Conservation (phyloP, 2,113 vertebrate genomes). For the Craseonycteris thonglongyai region DNA sequence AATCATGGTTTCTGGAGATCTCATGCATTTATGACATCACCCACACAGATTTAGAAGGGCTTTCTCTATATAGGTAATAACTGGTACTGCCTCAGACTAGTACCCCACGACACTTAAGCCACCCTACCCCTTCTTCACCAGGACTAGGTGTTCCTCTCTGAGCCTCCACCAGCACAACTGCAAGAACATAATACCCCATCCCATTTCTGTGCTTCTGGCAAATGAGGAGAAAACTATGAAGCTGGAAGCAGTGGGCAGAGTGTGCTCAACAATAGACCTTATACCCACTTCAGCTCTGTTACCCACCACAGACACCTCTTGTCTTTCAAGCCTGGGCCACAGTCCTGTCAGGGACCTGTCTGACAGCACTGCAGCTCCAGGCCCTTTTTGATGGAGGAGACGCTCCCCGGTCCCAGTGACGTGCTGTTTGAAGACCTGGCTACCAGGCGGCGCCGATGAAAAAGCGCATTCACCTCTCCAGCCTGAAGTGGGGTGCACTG, state of each 20-base stretch:
- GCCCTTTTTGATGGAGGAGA: neutral
- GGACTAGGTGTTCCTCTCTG: too few species aligned
- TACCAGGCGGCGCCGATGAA: neutral
- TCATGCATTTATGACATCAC: fast-evolving
- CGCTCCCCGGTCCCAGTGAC: neutral
- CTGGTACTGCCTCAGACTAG: neutral
- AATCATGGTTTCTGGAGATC: neutral
- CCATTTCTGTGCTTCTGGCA: neutral
- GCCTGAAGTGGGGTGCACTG: neutral
- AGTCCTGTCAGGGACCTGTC: too few species aligned
- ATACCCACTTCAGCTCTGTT: neutral
- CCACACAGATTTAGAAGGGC: fast-evolving
- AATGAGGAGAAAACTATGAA: neutral
- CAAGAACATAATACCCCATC: too few species aligned
- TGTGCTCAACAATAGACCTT: neutral
- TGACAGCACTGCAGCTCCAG: fast-evolving
- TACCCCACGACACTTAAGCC: too few species aligned
- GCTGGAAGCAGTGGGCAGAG: neutral
- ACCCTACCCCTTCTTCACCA: neutral
- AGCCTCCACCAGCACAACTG: neutral
- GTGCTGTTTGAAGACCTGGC: neutral
- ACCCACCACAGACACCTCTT: fast-evolving
- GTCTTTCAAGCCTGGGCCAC: too few species aligned
- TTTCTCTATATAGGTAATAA: neutral
- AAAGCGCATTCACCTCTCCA: neutral